phyloP scores from a whole-genome alignment of 2,797 vertebrate genomes.

The Enteromius anoplus region DNA sequence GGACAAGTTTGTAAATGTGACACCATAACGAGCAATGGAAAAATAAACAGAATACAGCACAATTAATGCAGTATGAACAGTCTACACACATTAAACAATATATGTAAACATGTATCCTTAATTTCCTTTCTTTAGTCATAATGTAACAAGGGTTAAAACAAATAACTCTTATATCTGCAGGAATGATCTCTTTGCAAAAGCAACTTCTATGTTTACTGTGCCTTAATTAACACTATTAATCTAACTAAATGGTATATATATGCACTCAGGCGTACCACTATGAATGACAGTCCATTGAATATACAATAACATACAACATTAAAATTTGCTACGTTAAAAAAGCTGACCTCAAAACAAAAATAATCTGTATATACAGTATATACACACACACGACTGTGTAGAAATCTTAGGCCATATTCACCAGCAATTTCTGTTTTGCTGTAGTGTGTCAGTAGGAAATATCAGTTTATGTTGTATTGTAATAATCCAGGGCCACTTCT shows the following conservation, averaged over 20 bases:
- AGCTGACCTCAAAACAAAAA: background rate
- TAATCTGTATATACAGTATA: background rate
- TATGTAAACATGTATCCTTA: background rate
- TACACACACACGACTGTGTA: no score
- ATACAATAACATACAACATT: background rate
- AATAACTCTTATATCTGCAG: background rate
- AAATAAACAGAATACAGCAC: background rate
- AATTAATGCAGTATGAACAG: no score
- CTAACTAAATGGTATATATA: background rate
- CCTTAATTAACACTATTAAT: conserved; percentile 20
- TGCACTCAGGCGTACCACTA: background rate
- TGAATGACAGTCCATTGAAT: background rate
- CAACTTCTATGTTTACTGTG: conserved; percentile 22
- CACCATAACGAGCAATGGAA: background rate
- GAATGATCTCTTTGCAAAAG: conserved; percentile 2
- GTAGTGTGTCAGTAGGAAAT: no score
- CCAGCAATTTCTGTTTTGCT: no score
- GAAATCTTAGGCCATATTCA: no score
- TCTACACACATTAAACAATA: background rate
- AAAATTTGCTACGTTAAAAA: background rate
- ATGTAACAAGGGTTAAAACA: background rate
- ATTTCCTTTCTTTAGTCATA: background rate
- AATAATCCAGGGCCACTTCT: no score
- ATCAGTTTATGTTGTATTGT: no score
- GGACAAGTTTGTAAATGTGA: background rate